These are phyloP conservation scores for Serinus canaria DNA, from an alignment of 2,113 vertebrate species.

Conservation along the genomic window DNA sequence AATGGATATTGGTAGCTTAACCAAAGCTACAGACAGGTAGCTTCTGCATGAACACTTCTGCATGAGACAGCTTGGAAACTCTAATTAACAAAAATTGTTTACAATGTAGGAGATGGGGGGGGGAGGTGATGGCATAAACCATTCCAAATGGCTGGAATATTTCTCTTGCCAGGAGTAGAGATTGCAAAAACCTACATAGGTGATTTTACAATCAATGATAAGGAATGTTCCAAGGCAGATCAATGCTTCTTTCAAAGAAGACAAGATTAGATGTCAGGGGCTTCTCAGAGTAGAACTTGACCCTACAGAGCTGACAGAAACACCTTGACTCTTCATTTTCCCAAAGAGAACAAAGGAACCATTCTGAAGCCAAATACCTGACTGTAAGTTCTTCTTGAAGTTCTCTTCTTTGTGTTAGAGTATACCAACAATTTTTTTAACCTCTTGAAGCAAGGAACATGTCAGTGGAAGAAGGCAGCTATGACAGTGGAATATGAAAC, in stretches of 20 bases:
- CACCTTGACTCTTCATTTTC: background rate
- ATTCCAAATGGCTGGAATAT: background rate
- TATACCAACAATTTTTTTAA: background rate
- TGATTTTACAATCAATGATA: background rate
- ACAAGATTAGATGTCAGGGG: background rate
- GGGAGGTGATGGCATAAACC: fast-evolving
- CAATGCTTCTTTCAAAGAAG: background rate
- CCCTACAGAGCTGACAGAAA: background rate
- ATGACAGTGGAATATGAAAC: background rate
- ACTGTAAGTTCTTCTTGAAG: background rate
- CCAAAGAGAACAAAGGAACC: background rate
- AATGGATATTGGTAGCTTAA: background rate
- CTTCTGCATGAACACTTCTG: background rate
- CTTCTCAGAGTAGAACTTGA: background rate
- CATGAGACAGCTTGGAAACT: background rate
- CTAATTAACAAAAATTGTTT: background rate
- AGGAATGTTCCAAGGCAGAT: background rate
- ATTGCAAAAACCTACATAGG: background rate
- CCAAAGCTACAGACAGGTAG: background rate
- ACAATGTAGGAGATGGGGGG: fast-evolving
- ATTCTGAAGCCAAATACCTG: background rate
- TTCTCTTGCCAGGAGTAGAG: background rate
- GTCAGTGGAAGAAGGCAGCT: background rate
- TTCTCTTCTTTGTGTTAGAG: background rate
- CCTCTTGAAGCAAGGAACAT: background rate